Base-by-base conservation (phyloP, 2,113 vertebrate genomes). In the Sigmodon hispidus region DNA sequence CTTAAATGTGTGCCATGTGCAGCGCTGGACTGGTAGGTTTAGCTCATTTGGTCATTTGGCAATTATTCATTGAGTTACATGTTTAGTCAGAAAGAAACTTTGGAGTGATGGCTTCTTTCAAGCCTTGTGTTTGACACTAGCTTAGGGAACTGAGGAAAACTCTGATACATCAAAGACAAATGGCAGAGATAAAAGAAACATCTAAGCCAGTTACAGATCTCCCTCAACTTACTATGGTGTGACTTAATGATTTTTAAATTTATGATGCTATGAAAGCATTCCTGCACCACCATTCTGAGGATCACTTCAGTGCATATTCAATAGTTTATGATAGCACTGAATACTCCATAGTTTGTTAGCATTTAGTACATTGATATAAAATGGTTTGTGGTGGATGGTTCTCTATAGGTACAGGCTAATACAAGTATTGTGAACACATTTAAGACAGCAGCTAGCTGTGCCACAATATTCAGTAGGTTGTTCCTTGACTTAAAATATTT, bases 21-120 rank as follows among this genome's bases (percentile, higher is more conserved):
- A 57, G 17, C 22, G 22, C 34, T 52, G 81, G 57, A 15, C 81
- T 63, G 45, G 5, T 84, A 85, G 63, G 1, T 3, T 72, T 94
- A 86, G 48, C 24, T n/a, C 11, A 22, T 86, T 73, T 31, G 50
- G 43, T 93, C 45, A 80, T 22, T 81, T 50, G 96, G 31, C 55
- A 81, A 34, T 83, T 94, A 45, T 57, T 73, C 67, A 40, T 5
- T 29, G 52, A 85, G 31, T 69, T 59, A 80, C 2, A 3, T 9
- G 36, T 45, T 72, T 87, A 88, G 55, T 79, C n/a, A 93, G 80
- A 24, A 55, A 77, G 36, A 95, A 90, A 63, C 69, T n/a, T 52
- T n/a, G 76, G 15, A 50, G 8, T 40, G 45, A 43, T 48, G 61
- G 40, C 52, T 26, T 50, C 26, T 57, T 40, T 63, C 79, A 72